phyloP scores from a whole-genome alignment of 1,140 invertebrate genomes.

The Drosophila equinoxialis region DNA sequence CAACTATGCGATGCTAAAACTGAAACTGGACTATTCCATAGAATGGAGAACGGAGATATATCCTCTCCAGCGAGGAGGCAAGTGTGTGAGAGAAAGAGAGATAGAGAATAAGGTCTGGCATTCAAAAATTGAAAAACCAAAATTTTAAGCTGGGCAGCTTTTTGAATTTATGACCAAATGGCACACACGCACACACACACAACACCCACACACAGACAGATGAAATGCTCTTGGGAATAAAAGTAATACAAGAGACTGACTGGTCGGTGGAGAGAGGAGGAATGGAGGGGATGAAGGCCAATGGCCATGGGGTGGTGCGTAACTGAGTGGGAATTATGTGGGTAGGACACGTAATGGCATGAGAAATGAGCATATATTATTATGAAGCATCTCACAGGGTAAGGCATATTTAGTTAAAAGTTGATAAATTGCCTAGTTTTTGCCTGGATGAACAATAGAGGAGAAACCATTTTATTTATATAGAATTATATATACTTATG shows the following conservation, averaged over 20 bases:
- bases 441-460: not conserved
- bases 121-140: slow-evolving; percentile 81
- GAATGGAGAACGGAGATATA: not conserved
- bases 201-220: slow-evolving; percentile 23
- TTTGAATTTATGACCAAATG: slow-evolving; percentile 81
- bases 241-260: slow-evolving; percentile 40
- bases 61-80: slow-evolving; percentile 14
- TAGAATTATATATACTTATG: not conserved
- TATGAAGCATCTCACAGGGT: slow-evolving; percentile 28
- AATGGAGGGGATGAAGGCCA: slow-evolving; percentile 20
- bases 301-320: slow-evolving; percentile 55
- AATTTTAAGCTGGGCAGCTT: slow-evolving; percentile 79
- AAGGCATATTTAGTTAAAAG: slow-evolving; percentile 42
- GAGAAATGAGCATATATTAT: slow-evolving; percentile 72
- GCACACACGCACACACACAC: slow-evolving; percentile 38
- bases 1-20: slow-evolving; percentile 61
- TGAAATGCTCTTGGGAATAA: slow-evolving; percentile 73
- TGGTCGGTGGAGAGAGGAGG: not conserved
- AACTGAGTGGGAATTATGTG: slow-evolving; percentile 54
- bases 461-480: slow-evolving; percentile 6
- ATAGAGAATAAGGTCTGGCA: slow-evolving; percentile 44
- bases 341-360: slow-evolving; percentile 60
- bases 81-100: slow-evolving; percentile 33
- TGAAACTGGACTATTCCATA: not conserved
- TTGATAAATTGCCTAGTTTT: slow-evolving; percentile 63